Evolutionary conservation across 2,888 invertebrate species (phyloP).

Genomic region (Drosophila mimica): DNA sequence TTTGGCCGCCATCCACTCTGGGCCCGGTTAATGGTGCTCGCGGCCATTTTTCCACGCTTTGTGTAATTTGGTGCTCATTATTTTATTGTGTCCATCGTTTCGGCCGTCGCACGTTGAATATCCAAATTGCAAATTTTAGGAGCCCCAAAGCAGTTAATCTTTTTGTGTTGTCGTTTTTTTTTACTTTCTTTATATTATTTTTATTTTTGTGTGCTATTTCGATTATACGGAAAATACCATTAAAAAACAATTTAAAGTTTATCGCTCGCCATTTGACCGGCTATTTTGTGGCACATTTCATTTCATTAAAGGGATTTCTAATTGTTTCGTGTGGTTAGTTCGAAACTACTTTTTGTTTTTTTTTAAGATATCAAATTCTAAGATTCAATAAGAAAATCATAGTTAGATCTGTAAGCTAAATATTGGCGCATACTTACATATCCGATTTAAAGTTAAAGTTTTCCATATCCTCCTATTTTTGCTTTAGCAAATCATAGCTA

Average conservation of each 20-base stretch:
- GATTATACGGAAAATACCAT: constrained; percentile 55
- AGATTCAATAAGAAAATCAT: neutral
- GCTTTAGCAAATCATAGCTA: neutral
- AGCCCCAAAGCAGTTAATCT: constrained; percentile 61
- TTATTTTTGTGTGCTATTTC: constrained; percentile 24
- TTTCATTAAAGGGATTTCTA: constrained; percentile 2
- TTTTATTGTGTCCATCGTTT: constrained; percentile 64
- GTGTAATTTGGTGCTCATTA: constrained; percentile 69
- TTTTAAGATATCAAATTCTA: neutral
- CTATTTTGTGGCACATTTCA: constrained; percentile 20
- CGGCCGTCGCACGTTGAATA: constrained; percentile 48
- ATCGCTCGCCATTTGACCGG: constrained; percentile 41
- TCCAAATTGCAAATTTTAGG: constrained; percentile 64
- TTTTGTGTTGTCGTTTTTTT: constrained; percentile 16
- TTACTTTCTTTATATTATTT: constrained; percentile 43
- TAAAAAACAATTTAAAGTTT: constrained; percentile 68
- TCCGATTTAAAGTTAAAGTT: neutral
- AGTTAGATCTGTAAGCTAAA: neutral
- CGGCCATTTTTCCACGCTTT: constrained; percentile 69
- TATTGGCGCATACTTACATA: neutral
- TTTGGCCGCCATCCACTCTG: constrained; percentile 37
- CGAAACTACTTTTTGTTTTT: neutral
- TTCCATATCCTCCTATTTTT: neutral
- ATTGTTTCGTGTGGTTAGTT: neutral
- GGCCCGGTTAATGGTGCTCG: constrained; percentile 57